These are phyloP conservation scores for Antitype chi DNA, from an alignment of 2,888 invertebrate genomes.

Conservation along the genomic window DNA sequence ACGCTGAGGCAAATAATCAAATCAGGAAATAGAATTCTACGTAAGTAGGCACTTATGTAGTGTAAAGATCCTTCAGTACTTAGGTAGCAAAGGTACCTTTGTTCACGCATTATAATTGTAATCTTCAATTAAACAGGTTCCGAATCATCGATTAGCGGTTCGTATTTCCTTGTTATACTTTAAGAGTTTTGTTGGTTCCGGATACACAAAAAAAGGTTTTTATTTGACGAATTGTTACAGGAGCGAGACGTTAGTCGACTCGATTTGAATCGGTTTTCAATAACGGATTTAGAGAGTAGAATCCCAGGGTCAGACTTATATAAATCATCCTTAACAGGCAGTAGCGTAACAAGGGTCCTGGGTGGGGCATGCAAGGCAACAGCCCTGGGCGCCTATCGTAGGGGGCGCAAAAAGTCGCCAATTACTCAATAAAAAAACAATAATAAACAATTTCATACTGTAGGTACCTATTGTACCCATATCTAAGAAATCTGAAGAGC, in stretches of 20 bases:
- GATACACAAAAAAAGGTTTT: background rate
- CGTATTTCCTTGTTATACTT: conserved; percentile 43
- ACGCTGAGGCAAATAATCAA: background rate
- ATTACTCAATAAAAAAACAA: too few species aligned
- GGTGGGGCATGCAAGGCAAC: too few species aligned
- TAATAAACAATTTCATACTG: too few species aligned
- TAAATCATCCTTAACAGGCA: too few species aligned
- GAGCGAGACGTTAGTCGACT: background rate
- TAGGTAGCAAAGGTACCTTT: background rate
- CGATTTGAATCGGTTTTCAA: background rate
- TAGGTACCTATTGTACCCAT: too few species aligned
- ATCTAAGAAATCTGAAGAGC: too few species aligned
- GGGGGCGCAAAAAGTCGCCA: too few species aligned
- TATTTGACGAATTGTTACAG: background rate
- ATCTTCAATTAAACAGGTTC: conserved; percentile 30
- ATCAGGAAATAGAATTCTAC: conserved; percentile 14
- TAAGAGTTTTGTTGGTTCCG: conserved; percentile 36
- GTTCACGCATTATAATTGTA: conserved; percentile 29
- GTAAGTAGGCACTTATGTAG: background rate
- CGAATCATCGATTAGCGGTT: conserved; percentile 30
- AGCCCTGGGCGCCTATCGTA: too few species aligned
- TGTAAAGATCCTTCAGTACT: background rate
- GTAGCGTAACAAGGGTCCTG: too few species aligned
- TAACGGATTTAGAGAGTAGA: too few species aligned
- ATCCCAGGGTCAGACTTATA: too few species aligned